phyloP scores from a whole-genome alignment of 1,140 invertebrate species.

The Panulirus ornatus region DNA sequence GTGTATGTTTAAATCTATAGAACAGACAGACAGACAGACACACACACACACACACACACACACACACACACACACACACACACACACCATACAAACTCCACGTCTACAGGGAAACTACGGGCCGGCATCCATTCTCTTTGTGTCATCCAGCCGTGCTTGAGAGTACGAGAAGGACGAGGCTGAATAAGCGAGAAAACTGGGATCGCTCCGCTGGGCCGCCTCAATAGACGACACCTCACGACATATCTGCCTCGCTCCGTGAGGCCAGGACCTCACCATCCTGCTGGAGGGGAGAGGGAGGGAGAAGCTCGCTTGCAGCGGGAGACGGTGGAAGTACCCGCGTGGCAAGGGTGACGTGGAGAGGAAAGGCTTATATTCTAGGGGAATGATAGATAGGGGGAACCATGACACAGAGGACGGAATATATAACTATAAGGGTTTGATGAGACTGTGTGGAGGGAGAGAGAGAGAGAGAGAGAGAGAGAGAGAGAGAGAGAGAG shows the following conservation, averaged over 20 bases:
- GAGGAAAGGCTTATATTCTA: not conserved
- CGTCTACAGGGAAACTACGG: no score
- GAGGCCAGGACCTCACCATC: no score
- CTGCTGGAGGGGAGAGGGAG: not conserved
- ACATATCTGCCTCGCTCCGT: no score
- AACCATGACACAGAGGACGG: not conserved
- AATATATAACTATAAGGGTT: not conserved
- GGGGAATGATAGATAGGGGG: not conserved
- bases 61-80: not conserved
- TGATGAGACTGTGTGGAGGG: not conserved
- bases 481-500: not conserved
- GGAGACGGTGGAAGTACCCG: not conserved
- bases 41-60: not conserved
- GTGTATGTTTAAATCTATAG: no score
- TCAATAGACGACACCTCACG: not conserved
- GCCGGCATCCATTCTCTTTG: no score
- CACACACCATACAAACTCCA: not conserved
- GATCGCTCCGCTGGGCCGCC: no score
- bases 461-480: not conserved
- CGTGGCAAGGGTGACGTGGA: not conserved
- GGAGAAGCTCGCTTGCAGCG: not conserved
- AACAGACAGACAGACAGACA: not conserved
- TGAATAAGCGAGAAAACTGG: no score
- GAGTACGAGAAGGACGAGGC: no score
- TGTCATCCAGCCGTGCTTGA: no score